Percentiles rank a stretch among this genome's conserved stretches.
These are phyloP conservation scores for Cephalophus harveyi DNA, from an alignment of 2,113 vertebrate genomes.

Conservation along the genomic window DNA sequence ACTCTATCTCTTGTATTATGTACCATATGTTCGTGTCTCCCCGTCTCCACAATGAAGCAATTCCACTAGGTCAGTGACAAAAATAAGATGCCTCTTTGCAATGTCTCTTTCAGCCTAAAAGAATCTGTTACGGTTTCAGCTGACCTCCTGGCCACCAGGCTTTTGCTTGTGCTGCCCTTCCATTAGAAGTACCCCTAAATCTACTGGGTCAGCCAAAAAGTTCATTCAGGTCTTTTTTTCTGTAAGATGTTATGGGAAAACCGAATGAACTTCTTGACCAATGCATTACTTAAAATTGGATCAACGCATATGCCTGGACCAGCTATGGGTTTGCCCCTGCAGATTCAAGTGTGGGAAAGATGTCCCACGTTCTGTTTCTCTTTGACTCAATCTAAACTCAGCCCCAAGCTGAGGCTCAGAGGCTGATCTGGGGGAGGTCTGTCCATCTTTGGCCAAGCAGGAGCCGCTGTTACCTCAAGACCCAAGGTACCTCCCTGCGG, in stretches of 20 bases:
- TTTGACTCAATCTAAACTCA: not conserved
- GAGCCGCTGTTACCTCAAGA: not conserved
- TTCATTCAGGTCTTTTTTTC: not conserved
- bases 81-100: not conserved
- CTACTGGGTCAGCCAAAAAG: not conserved
- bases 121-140: not conserved
- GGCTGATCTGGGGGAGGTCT: not conserved
- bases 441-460: not conserved
- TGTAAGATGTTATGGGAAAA: not conserved
- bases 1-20: not conserved
- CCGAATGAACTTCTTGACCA: not conserved
- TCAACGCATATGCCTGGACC: not conserved
- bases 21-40: rapidly evolving
- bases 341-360: not conserved
- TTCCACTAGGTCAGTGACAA: not conserved
- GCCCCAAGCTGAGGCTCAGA: not conserved
- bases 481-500: not conserved
- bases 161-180: rapidly evolving
- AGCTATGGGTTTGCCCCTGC: not conserved
- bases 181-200: not conserved
- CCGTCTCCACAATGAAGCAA: not conserved
- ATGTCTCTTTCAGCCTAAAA: not conserved
- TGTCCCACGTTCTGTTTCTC: not conserved
- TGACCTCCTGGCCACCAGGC: not conserved
- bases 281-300: not conserved